phyloP scores from a whole-genome alignment of 2,113 vertebrate genomes.

The Aptenodytes forsteri region DNA sequence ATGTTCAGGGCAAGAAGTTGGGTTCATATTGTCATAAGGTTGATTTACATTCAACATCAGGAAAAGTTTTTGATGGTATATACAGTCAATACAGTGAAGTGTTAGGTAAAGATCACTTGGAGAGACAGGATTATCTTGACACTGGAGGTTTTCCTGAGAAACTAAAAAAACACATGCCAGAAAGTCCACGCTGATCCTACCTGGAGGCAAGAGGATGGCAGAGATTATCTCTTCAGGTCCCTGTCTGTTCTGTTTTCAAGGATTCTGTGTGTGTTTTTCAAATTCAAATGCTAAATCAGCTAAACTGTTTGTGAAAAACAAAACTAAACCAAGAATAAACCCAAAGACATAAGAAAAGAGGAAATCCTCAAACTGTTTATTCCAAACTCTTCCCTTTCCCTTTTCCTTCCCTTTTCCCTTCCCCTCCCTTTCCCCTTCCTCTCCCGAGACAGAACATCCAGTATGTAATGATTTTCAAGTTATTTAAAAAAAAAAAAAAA shows the following conservation, averaged over 20 bases:
- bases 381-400: neutral
- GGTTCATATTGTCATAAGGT: neutral
- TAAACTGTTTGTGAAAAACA: neutral
- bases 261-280: neutral
- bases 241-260: neutral
- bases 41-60: neutral
- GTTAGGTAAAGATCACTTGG: neutral
- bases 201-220: neutral
- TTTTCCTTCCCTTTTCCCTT: neutral
- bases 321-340: neutral
- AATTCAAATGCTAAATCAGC: neutral
- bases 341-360: neutral
- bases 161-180: neutral
- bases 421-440: rapidly evolving
- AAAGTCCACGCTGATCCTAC: neutral
- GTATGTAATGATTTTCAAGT: neutral
- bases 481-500: neutral
- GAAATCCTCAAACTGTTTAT: neutral
- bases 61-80: neutral
- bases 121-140: neutral
- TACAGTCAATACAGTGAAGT: neutral
- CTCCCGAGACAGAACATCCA: neutral
- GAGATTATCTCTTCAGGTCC: neutral
- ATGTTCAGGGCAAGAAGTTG: neutral
- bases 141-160: neutral